A percentile compares a stretch with the other conserved stretches of the same genome.
Conservation (phyloP, 1,140 invertebrate species). For the Drosophila chauvacae region DNA sequence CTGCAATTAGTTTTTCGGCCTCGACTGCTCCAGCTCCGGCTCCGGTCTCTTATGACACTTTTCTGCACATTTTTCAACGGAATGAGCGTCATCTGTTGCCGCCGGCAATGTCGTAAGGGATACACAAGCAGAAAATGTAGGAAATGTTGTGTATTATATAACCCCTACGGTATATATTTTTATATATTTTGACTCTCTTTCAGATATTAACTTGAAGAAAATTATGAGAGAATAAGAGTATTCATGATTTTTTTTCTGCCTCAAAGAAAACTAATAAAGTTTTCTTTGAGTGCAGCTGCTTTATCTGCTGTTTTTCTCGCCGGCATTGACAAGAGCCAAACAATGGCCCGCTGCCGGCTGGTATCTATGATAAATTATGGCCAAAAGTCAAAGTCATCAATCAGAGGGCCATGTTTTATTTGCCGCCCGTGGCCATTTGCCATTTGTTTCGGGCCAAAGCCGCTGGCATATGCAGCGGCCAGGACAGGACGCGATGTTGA, state of each 20-base stretch:
- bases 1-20: conserved; percentile 76
- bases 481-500: not conserved
- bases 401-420: conserved; percentile 77
- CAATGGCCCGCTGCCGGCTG: conserved; percentile 54
- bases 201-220: not conserved
- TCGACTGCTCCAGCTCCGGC: conserved; percentile 3
- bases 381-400: conserved; percentile 82
- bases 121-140: conserved; percentile 1
- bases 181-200: not conserved
- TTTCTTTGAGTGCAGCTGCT: conserved; percentile 7
- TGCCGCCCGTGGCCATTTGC: conserved; percentile 72
- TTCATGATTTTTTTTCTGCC: too few species aligned
- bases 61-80: conserved; percentile 73
- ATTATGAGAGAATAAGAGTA: not conserved
- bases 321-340: conserved; percentile 54
- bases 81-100: conserved; percentile 80
- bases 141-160: not conserved
- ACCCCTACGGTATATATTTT: not conserved
- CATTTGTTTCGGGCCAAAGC: conserved; percentile 37
- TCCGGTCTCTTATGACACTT: conserved; percentile 71
- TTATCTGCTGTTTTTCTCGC: conserved; percentile 48
- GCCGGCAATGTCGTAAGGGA: conserved; percentile 30
- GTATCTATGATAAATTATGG: conserved; percentile 81
- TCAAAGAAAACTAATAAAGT: too few species aligned
- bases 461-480: conserved; percentile 37